Percentiles rank a stretch among this genome's conserved stretches.
Conservation (phyloP, 1,140 invertebrate genomes). For the Conus betulinus region DNA sequence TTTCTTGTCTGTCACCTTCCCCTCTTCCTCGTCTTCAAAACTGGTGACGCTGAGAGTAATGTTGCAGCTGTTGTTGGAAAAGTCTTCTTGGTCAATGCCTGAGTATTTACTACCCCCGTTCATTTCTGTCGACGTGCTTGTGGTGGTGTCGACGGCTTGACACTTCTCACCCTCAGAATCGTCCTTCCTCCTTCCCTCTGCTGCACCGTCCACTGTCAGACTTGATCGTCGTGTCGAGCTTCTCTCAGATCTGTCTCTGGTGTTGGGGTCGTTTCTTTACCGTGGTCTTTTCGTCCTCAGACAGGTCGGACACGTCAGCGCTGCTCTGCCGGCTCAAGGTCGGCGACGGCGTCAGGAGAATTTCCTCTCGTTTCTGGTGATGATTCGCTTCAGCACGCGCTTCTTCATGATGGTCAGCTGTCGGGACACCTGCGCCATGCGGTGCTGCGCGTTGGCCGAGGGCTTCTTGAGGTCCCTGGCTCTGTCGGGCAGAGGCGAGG, state of each 20-base stretch:
- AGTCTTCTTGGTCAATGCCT: background rate
- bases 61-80: constrained; percentile 29
- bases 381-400: constrained; percentile 62
- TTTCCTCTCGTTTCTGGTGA: constrained; percentile 63
- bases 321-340: constrained; percentile 58
- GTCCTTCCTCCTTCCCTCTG: too few relatives aligned
- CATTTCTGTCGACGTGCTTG: background rate
- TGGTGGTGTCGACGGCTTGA: too few relatives aligned
- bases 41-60: constrained; percentile 33
- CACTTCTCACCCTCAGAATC: background rate
- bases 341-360: constrained; percentile 60
- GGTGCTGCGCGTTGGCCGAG: background rate
- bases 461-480: background rate
- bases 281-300: constrained; percentile 47
- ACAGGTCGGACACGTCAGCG: constrained; percentile 56
- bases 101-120: background rate
- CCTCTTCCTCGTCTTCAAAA: constrained; percentile 32
- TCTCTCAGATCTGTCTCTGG: too few relatives aligned
- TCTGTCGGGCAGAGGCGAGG: background rate
- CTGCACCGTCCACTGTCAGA: too few relatives aligned
- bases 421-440: constrained; percentile 36
- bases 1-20: background rate
- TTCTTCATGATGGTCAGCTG: constrained; percentile 65
- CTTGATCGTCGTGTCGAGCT: too few relatives aligned
- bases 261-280: too few relatives aligned